These are phyloP conservation scores for Habroteleia sp. DNA, from an alignment of 2,888 invertebrate genomes.

Conservation along the genomic window DNA sequence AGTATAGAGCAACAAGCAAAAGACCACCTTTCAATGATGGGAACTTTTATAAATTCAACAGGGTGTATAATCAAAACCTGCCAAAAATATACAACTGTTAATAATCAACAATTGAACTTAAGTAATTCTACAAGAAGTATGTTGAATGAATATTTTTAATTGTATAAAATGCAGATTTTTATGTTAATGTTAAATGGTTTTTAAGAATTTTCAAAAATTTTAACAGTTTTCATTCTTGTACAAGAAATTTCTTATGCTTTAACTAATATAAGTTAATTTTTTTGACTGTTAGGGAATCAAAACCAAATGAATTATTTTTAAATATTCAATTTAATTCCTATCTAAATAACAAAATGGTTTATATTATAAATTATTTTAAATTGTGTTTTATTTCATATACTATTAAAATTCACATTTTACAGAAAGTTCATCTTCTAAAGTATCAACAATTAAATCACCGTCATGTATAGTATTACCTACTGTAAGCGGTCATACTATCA, in stretches of 20 bases:
- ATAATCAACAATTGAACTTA: constrained; percentile 1
- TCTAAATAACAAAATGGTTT: too few relatives aligned
- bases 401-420: constrained; percentile 1
- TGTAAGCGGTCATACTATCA: constrained; percentile 79
- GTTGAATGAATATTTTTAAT: neutral
- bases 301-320: too few relatives aligned
- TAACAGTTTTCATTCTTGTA: too few relatives aligned
- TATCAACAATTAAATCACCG: constrained; percentile 23
- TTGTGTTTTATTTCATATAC: neutral
- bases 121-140: constrained; percentile 12
- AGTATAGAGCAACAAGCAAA: constrained; percentile 18
- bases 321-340: too few relatives aligned
- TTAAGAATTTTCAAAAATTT: too few relatives aligned
- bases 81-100: neutral
- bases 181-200: too few relatives aligned
- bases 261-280: too few relatives aligned
- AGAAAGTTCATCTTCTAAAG: constrained; percentile 27
- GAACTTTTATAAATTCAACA: constrained; percentile 1
- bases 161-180: neutral
- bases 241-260: too few relatives aligned
- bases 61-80: constrained; percentile 2
- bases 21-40: neutral
- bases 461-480: constrained; percentile 77
- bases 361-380: too few relatives aligned
- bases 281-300: too few relatives aligned